Base-by-base conservation (phyloP, 2,113 vertebrate species). In the Protobothrops mucrosquamatus region DNA sequence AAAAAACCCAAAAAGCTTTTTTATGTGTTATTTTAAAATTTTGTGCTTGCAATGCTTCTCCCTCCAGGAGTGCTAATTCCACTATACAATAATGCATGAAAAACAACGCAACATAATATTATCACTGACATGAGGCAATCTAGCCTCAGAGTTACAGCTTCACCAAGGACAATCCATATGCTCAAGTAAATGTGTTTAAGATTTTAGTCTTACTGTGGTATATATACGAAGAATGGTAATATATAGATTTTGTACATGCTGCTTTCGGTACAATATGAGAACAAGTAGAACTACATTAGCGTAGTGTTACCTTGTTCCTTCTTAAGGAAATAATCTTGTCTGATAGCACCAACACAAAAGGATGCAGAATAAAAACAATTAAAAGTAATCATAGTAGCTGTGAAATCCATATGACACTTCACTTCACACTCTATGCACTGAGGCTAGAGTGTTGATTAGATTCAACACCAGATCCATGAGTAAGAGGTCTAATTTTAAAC, bases 381-480 rank as follows among this genome's bases (percentile, higher is more conserved):
- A 85, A 61, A 92, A 89, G 34, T 51, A n/a, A 89, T 59, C 54
- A 34, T 12, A 34, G 69, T 92, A 24, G 54, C 92, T 89, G 64
- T 85, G 74, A 92, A 59, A 92, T 92, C 86, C 54, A 85, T 59
- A 59, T 51, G 54, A 89, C 69, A 85, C 88, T 92, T 92, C 39
- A 26, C 55, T 89, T 92, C 88, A 85, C 92, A 92, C 43, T 18
- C 54, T 34, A n/a, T 29, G 26, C 55, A 85, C 55, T 61, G 55
- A 59, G 54, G 55, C 55, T 86, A 61, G 8, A 89, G 92, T 93
- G 92, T 93, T 93, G 74, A 93, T 93, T 90, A 86, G 56, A 89
- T 57, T 51, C 56, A 48, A 92, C 55, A 87, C 55, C 69, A 43
- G 74, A 51, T 86, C 48, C 12, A 89, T 86, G 39, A 86, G 88